Percentiles rank a stretch among this genome's conserved stretches.
phyloP scores from a whole-genome alignment of 2,888 invertebrate species.

The Ormyrus thymus region DNA sequence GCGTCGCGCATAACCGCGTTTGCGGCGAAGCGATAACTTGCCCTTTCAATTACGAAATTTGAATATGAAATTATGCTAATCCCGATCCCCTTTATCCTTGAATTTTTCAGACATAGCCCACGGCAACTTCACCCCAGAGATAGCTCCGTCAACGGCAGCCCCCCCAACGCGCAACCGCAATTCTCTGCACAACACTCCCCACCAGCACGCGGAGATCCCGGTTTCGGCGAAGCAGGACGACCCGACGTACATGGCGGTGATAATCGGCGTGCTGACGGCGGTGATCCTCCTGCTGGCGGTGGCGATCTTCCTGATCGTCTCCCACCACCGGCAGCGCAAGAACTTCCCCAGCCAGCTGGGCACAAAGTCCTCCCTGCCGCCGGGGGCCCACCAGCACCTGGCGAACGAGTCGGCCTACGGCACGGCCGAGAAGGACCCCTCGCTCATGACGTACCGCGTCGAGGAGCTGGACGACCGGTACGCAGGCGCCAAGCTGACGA shows the following conservation, averaged over 20 bases:
- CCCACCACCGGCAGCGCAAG: conserved; percentile 76
- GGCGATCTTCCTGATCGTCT: conserved; percentile 78
- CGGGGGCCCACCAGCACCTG: conserved; percentile 73
- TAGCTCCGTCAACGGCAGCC: conserved; percentile 73
- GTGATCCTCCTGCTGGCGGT: conserved; percentile 78
- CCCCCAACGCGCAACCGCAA: conserved; percentile 68
- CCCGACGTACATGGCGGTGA: conserved; percentile 77
- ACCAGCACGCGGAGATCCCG: conserved; percentile 69
- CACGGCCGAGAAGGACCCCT: conserved; percentile 77
- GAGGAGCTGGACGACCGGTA: conserved; percentile 78
- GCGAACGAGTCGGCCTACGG: conserved; percentile 77
- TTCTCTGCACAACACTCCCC: conserved; percentile 65
- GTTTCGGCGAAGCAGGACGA: conserved; percentile 76
- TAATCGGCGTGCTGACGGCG: conserved; percentile 78
- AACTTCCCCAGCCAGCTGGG: conserved; percentile 76
- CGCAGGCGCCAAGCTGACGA: conserved; percentile 71
- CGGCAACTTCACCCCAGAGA: conserved; percentile 78
- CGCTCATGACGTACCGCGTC: conserved; percentile 77
- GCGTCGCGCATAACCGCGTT: too few species aligned
- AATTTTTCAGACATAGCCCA: conserved; percentile 76
- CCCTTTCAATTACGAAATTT: too few species aligned
- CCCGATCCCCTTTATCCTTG: too few species aligned
- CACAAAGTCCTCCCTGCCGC: conserved; percentile 74
- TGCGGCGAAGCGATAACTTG: too few species aligned
- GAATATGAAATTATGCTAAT: too few species aligned